Base-by-base conservation (phyloP, 2,797 vertebrate species). In the Brachyrhaphis roseni region DNA sequence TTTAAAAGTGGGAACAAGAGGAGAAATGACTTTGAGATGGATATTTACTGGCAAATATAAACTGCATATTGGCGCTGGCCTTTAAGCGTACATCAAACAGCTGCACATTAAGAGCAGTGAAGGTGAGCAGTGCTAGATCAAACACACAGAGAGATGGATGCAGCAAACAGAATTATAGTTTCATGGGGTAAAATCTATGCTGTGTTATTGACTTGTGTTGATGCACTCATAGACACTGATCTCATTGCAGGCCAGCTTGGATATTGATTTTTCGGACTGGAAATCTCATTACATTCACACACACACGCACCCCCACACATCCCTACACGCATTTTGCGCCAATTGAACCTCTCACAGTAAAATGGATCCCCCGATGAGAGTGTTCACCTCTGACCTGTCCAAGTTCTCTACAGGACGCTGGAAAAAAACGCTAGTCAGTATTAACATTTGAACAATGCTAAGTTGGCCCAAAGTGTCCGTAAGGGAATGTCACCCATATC, bases 121-220 rank as follows among this genome's bases (percentile, higher is more conserved):
- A 55, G 76, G 75, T 31, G 68, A 84, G 74, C 1, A n/a, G 76
- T 47, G 80, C 81, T 83, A 53, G 74, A 86, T 78, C 0, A 68
- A 57, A 72, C 23, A 23, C 23, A 18, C 16, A 47, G 49, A 88
- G 72, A 87, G 86, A 86, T 76, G 75, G 71, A 86, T 80, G 87
- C 80, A 70, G 89, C 87, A 84, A 89, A 91, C 89, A 91, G 73
- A 88, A 81, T 92, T 89, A 91, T 88, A 84, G 81, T 89, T 89
- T 92, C 89, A 92, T 90, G 87, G 90, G 88, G 66, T 71, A 82
- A 72, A 90, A 91, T 92, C 93, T n/a, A 90, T 91, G 74, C 72
- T 8, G 26, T 86, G 80, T 84, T 86, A 93, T 90, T 81, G 92
- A 90, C 85, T 76, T 81, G 83, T 85, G 90, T 88, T 90, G 89